A percentile compares a stretch with the other conserved stretches of the same genome.
Evolutionary conservation across 2,888 invertebrate genomes (phyloP).

Genomic region (Pardosa pseudoannulata): DNA sequence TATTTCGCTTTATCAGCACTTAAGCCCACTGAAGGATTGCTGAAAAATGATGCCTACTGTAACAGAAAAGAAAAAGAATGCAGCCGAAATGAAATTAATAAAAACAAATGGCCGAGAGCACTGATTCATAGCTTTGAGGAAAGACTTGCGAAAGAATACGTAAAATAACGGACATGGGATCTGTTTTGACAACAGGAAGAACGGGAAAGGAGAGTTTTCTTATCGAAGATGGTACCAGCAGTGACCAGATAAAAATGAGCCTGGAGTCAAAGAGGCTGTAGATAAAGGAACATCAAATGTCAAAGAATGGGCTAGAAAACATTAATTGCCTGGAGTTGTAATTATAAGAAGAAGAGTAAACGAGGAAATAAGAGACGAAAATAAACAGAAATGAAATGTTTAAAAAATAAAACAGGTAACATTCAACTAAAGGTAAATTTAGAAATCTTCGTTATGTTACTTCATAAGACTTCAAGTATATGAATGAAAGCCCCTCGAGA

Average conservation of each 20-base stretch:
- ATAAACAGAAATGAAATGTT: too few relatives aligned
- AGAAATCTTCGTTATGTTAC: too few relatives aligned
- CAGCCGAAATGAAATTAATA: not conserved
- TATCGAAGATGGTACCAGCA: not conserved
- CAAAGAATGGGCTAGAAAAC: not conserved
- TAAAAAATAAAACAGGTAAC: too few relatives aligned
- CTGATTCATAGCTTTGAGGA: constrained; percentile 6
- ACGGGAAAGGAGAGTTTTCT: not conserved
- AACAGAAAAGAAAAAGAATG: too few relatives aligned
- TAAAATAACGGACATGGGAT: not conserved
- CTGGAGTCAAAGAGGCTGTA: not conserved
- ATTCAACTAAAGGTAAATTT: too few relatives aligned
- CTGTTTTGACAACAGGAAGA: constrained; percentile 26
- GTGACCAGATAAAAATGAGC: not conserved
- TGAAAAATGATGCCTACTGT: too few relatives aligned
- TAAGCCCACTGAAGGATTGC: too few relatives aligned
- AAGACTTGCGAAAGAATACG: not conserved
- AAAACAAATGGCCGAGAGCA: constrained; percentile 3
- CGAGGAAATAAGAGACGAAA: too few relatives aligned
- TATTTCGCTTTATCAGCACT: not conserved
- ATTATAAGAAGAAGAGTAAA: not conserved
- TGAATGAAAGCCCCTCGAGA: too few relatives aligned
- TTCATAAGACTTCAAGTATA: too few relatives aligned
- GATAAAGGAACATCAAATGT: not conserved
- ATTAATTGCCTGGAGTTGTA: constrained; percentile 12